Percentiles rank a stretch among this genome's conserved stretches.
Evolutionary conservation across 2,113 vertebrate genomes (phyloP).

Genomic region (Zootoca vivipara): DNA sequence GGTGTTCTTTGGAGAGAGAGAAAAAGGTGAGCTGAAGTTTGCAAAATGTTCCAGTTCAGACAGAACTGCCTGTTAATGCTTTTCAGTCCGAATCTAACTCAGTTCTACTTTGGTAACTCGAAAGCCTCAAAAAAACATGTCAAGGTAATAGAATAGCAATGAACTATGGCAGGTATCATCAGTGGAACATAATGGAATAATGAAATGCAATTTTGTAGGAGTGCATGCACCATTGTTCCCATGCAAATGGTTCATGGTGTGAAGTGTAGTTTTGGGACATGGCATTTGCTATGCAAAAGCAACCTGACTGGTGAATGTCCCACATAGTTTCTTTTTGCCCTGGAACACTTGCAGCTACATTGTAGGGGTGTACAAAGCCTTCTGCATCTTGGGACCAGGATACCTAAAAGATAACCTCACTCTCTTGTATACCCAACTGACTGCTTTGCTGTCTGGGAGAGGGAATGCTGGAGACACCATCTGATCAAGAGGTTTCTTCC

Average conservation of each 20-base stretch:
- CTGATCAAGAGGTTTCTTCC: no score
- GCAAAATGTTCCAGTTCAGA: neutral
- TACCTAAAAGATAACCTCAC: no score
- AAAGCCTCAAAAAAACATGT: slow-evolving; percentile 1
- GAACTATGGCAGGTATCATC: neutral
- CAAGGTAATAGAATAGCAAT: slow-evolving; percentile 4
- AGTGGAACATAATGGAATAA: slow-evolving; percentile 3
- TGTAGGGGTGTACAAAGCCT: no score
- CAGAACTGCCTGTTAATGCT: neutral
- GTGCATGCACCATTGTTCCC: neutral
- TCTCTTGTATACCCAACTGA: no score
- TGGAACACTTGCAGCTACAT: neutral
- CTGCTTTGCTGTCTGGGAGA: no score
- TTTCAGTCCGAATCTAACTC: slow-evolving; percentile 2
- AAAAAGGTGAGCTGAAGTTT: slow-evolving; percentile 3
- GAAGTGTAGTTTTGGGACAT: neutral
- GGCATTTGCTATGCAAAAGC: neutral
- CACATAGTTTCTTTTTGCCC: neutral
- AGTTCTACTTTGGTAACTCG: slow-evolving; percentile 1
- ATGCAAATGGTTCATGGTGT: neutral
- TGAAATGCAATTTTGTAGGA: slow-evolving; percentile 11
- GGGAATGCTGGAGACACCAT: no score
- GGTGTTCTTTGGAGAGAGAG: slow-evolving; percentile 20
- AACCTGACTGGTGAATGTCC: neutral
- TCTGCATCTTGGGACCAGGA: no score